Evolutionary conservation across 2,113 vertebrate genomes (phyloP).

Genomic region (Oncorhynchus nerka): DNA sequence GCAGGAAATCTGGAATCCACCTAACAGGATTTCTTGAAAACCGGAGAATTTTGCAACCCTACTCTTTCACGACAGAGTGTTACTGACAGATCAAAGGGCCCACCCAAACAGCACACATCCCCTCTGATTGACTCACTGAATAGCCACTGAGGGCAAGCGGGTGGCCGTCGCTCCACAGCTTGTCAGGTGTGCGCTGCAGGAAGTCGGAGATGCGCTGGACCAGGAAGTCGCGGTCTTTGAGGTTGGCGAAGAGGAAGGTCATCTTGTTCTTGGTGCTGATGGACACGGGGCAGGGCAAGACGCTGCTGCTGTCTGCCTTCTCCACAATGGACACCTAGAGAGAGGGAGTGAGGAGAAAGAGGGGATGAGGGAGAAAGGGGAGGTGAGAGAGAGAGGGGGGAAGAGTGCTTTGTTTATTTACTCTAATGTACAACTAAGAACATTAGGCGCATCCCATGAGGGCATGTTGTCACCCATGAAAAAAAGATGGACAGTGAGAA

Average conservation of each 20-base stretch:
- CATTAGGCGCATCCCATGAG: too few species aligned
- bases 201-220: slow-evolving; percentile 97
- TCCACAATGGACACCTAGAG: slow-evolving; percentile 92
- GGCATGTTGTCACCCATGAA: too few species aligned
- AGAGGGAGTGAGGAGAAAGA: slow-evolving; percentile 10
- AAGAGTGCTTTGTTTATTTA: not conserved
- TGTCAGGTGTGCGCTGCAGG: slow-evolving; percentile 88
- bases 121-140: slow-evolving; percentile 45
- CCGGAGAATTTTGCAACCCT: too few species aligned
- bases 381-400: too few species aligned
- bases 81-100: too few species aligned
- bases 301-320: slow-evolving; percentile 93
- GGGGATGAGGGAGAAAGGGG: not conserved
- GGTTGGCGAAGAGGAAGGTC: slow-evolving; percentile 97
- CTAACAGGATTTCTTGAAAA: too few species aligned
- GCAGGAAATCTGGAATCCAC: too few species aligned
- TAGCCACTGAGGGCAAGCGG: slow-evolving; percentile 45
- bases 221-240: slow-evolving; percentile 93
- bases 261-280: slow-evolving; percentile 98
- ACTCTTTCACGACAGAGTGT: too few species aligned
- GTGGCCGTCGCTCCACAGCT: slow-evolving; percentile 50
- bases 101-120: too few species aligned
- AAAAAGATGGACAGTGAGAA: not conserved
- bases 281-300: slow-evolving; percentile 93
- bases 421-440: too few species aligned